Conservation (phyloP, 2,113 vertebrate species). For the Cephalopterus ornatus region DNA sequence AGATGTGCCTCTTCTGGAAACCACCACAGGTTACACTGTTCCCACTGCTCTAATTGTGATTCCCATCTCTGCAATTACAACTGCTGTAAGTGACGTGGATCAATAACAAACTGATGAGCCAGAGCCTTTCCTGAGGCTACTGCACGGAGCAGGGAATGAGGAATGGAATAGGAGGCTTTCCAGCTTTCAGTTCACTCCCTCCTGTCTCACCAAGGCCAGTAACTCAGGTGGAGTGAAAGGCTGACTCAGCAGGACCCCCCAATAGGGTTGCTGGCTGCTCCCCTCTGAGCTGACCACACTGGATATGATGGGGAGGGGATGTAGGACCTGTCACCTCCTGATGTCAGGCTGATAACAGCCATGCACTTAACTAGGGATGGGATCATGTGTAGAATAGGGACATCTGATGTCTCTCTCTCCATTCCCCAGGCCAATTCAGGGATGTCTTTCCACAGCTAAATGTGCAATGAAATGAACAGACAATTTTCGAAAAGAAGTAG, state of each 20-base stretch:
- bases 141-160: neutral
- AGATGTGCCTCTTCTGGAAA: neutral
- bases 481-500: neutral
- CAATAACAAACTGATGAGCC: neutral
- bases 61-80: neutral
- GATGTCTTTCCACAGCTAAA: neutral
- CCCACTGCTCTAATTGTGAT: neutral
- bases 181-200: neutral
- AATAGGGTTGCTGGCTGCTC: neutral
- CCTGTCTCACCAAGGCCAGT: neutral
- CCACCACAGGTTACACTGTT: neutral
- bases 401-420: neutral
- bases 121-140: neutral
- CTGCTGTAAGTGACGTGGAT: neutral
- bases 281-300: neutral
- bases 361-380: neutral
- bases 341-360: neutral
- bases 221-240: neutral
- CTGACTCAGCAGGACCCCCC: neutral
- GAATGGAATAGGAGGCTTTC: neutral
- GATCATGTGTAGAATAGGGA: no score
- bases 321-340: neutral
- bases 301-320: neutral
- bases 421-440: neutral
- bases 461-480: neutral